Evolutionary conservation across 2,797 vertebrate genomes (phyloP).

Genomic region (Megalops cyprinoides): DNA sequence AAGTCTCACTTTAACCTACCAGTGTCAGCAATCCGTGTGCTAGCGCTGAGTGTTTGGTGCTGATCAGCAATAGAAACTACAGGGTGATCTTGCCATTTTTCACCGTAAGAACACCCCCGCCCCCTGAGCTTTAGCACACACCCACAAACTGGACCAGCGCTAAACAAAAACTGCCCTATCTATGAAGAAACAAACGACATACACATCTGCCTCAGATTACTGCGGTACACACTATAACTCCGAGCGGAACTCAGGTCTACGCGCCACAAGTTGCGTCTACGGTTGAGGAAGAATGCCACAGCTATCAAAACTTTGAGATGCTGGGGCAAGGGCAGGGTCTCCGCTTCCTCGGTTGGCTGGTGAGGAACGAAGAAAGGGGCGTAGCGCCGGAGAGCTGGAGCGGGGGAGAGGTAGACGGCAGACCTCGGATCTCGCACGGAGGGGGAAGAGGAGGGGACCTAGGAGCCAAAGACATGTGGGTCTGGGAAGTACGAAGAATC

Average conservation of each 20-base stretch:
- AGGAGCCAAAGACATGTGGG: background rate
- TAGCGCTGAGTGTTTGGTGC: background rate
- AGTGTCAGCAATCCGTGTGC: background rate
- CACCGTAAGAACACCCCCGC: background rate
- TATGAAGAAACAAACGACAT: background rate
- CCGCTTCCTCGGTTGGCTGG: background rate
- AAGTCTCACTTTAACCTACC: background rate
- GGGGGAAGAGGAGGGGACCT: background rate
- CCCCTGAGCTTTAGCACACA: slow-evolving; percentile 10
- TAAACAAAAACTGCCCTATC: background rate
- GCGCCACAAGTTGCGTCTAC: background rate
- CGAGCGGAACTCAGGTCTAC: background rate
- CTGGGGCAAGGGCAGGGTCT: background rate
- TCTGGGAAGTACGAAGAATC: slow-evolving; percentile 14
- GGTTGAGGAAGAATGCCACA: background rate
- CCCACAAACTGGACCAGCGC: slow-evolving; percentile 4
- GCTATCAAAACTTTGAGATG: background rate
- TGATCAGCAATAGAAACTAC: background rate
- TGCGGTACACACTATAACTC: background rate
- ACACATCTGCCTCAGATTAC: background rate
- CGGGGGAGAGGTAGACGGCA: background rate
- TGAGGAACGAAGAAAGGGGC: background rate
- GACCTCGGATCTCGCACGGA: background rate
- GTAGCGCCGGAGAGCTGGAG: background rate
- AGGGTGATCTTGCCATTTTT: slow-evolving; percentile 7